Evolutionary conservation across 2,113 vertebrate genomes (phyloP).

Genomic region (Lepus americanus): DNA sequence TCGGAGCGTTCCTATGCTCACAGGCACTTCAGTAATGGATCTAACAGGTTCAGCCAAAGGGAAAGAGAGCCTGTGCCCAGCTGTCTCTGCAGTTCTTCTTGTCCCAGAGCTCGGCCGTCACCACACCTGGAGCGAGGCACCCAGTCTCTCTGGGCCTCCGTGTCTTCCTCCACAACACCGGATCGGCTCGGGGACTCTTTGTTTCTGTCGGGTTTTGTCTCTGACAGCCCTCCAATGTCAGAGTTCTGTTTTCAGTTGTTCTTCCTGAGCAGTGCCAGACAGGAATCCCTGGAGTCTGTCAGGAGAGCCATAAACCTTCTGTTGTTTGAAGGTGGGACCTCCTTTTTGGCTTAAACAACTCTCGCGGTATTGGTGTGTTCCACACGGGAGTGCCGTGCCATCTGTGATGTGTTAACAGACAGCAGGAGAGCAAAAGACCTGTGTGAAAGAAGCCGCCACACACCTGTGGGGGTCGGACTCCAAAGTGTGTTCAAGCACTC

Average conservation of each 20-base stretch:
- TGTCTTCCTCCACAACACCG: neutral
- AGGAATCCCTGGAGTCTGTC: constrained; percentile 42
- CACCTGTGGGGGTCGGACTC: neutral
- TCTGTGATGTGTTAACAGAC: constrained; percentile 9
- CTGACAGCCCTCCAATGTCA: constrained; percentile 39
- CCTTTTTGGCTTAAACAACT: constrained; percentile 40
- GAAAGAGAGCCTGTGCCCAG: neutral
- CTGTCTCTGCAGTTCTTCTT: neutral
- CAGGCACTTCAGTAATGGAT: neutral
- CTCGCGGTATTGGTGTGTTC: constrained; percentile 32
- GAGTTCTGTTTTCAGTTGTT: constrained; percentile 53
- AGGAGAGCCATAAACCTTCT: constrained; percentile 57
- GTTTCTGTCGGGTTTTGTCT: constrained; percentile 43
- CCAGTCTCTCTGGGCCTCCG: neutral
- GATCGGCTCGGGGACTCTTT: neutral
- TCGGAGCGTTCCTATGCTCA: neutral
- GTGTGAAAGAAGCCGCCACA: neutral
- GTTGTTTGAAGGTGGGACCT: constrained; percentile 64
- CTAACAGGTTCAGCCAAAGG: neutral
- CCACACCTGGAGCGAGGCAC: neutral
- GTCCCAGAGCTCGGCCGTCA: no score
- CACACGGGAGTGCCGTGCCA: neutral
- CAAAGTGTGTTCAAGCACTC: neutral
- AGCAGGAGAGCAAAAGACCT: neutral
- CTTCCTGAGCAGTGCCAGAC: constrained; percentile 15